Evolutionary conservation across 2,797 vertebrate genomes (phyloP), one percentile per base, ranked within the genome.

Genomic region (Hydrophis major): DNA sequence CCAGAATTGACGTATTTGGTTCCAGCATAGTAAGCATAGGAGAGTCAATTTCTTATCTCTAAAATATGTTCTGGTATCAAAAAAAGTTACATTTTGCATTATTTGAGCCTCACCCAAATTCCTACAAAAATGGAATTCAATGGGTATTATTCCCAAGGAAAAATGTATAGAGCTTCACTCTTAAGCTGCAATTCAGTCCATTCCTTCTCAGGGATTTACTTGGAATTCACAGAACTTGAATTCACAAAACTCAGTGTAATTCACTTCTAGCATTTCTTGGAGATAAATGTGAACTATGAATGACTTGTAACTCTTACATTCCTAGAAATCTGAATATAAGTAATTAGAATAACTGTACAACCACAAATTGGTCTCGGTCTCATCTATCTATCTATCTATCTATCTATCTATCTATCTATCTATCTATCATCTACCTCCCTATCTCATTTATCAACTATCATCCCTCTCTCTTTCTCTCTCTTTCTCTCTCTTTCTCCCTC

Each of bases 51-150:
- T 22, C 42, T 63, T 91, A 91, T 66, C 59, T 63, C 59, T 91
- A 37, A 87, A 55, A 87, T 50, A 20, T 61, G 16, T 55, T 66
- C 28, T 91, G 6, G 32, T 50, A 63, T 91, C 83, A 63, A 14
- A 47, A 61, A 56, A 92, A 56, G 74, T 91, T 86, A 61, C 37
- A 91, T 61, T 53, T 66, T 63, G 22, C 86, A 56, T 87, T 20
- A 14, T 6, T 53, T 16, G 32, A 55, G 20, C 3, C 20, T 63
- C 47, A 87, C 7, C 18, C 47, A 47, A 25, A 28, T 53, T 59
- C 28, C 50, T 32, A 25, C 47, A 53, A n/a, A 50, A 50, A 11
- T 86, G 37, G 56, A 91, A 42, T 87, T 55, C 53, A 55, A 12
- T 55, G 11, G 13, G 27, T 53, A 53, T 55, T 87, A n/a, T 2